These are phyloP conservation scores for Electrona antarctica DNA, from an alignment of 2,113 vertebrate genomes.

Conservation along the genomic window DNA sequence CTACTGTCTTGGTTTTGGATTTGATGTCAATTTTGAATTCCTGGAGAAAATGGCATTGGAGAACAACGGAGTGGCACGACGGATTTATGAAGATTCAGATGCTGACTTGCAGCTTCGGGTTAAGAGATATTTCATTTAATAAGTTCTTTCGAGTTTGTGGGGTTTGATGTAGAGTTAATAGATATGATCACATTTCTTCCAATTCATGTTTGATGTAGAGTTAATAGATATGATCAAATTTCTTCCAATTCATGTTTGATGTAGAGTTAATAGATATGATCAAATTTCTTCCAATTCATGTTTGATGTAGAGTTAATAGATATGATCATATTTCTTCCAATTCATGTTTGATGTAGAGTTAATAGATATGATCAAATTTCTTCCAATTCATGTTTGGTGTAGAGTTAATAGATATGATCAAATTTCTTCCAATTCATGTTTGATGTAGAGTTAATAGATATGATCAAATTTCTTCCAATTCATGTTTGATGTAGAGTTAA, in stretches of 20 bases:
- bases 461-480: neutral
- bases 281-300: no score
- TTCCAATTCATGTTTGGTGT: no score
- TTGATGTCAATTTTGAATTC: conserved; percentile 83
- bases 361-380: neutral
- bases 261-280: neutral
- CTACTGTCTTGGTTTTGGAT: conserved; percentile 87
- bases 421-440: no score
- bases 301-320: no score
- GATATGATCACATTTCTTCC: neutral
- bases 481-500: no score
- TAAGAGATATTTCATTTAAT: neutral
- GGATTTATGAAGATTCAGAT: conserved; percentile 85
- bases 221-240: neutral
- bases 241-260: no score
- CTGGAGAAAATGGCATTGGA: conserved; percentile 83
- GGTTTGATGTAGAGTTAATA: no score
- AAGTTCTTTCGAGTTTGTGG: no score
- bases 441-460: no score
- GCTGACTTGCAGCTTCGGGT: conserved; percentile 86
- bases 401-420: neutral
- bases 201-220: no score
- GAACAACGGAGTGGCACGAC: conserved; percentile 80
- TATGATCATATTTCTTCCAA: neutral
- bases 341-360: no score